phyloP scores from a whole-genome alignment of 2,113 vertebrate genomes.

The Eonycteris spelaea region DNA sequence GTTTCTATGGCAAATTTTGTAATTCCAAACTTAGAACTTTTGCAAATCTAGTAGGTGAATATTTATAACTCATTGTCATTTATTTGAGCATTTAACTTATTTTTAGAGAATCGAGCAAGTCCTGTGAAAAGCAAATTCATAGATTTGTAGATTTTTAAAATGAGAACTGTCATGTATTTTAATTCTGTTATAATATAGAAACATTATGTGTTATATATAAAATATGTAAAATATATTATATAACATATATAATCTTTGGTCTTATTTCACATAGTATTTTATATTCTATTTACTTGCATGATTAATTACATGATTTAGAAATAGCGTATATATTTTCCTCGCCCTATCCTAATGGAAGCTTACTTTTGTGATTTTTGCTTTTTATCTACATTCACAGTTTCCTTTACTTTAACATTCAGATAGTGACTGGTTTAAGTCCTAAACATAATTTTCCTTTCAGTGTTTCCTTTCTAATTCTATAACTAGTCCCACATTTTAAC shows the following conservation, averaged over 20 bases:
- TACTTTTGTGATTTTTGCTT: background rate
- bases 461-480: constrained; percentile 32
- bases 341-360: background rate
- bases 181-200: background rate
- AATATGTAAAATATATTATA: background rate
- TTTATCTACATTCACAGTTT: background rate
- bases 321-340: background rate
- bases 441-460: background rate
- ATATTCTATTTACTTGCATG: background rate
- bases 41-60: background rate
- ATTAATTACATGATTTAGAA: background rate
- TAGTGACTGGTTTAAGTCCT: background rate
- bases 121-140: background rate
- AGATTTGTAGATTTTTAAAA: background rate
- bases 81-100: background rate
- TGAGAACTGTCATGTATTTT: background rate
- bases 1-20: background rate
- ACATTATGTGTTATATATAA: background rate
- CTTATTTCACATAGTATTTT: background rate
- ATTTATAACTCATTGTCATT: background rate
- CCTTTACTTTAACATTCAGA: background rate
- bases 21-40: constrained; percentile 26
- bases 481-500: background rate
- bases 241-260: background rate
- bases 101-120: constrained; percentile 20